These are phyloP conservation scores for Drosophila kepulauana DNA, from an alignment of 1,140 invertebrate species.

Conservation along the genomic window DNA sequence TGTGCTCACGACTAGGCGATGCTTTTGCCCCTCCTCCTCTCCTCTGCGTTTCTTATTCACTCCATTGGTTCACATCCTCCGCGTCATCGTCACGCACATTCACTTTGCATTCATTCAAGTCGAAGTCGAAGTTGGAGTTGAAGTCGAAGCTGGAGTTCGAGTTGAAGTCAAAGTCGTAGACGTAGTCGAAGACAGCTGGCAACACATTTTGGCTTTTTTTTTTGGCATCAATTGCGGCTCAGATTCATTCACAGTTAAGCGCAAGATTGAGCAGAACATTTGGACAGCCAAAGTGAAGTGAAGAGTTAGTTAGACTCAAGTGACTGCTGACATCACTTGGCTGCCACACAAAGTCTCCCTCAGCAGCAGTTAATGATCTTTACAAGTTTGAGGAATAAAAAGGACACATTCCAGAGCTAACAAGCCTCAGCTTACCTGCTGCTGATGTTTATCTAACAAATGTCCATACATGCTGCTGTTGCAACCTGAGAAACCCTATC, in stretches of 20 bases:
- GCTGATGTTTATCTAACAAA: slow-evolving; percentile 71
- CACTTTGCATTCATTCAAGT: slow-evolving; percentile 77
- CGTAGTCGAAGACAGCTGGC: slow-evolving; percentile 29
- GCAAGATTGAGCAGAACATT: slow-evolving; percentile 23
- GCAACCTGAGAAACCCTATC: slow-evolving; percentile 34
- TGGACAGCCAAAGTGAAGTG: slow-evolving; percentile 13
- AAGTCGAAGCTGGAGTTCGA: not conserved
- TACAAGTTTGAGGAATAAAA: no score
- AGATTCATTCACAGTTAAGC: slow-evolving; percentile 60
- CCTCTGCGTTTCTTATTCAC: no score
- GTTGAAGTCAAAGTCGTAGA: not conserved
- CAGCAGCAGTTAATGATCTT: slow-evolving; percentile 1
- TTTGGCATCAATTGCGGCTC: slow-evolving; percentile 64
- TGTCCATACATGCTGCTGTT: slow-evolving; percentile 45
- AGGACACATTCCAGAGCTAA: slow-evolving; percentile 20
- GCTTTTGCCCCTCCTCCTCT: not conserved
- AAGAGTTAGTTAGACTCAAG: slow-evolving; percentile 31
- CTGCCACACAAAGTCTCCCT: not conserved
- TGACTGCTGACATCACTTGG: slow-evolving; percentile 2
- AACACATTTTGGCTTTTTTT: slow-evolving; percentile 33
- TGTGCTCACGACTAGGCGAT: slow-evolving; percentile 36
- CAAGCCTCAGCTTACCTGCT: slow-evolving; percentile 39
- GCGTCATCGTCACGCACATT: slow-evolving; percentile 73
- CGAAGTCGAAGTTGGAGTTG: slow-evolving; percentile 39
- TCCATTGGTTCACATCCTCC: slow-evolving; percentile 21